Percentiles rank a stretch among this genome's conserved stretches.
These are phyloP conservation scores for Daktulosphaira vitifoliae DNA, from an alignment of 1,140 invertebrate genomes.

Conservation along the genomic window DNA sequence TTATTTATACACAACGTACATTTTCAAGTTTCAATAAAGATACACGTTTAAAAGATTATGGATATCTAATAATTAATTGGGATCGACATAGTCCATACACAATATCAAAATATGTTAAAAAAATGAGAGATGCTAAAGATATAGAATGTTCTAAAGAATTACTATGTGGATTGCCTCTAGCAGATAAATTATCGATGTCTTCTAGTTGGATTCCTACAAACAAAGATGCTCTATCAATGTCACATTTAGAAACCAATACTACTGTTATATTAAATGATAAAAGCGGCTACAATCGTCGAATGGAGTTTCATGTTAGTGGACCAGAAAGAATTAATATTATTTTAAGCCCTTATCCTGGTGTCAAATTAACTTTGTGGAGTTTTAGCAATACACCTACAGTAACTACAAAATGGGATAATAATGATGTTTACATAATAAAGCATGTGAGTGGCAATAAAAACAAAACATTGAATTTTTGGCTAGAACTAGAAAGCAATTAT, in stretches of 20 bases:
- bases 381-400: neutral
- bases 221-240: too few species aligned
- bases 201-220: neutral
- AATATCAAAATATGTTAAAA: neutral
- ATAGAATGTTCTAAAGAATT: neutral
- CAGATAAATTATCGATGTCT: neutral
- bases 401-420: neutral
- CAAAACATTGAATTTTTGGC: slow-evolving; percentile 2
- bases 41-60: neutral
- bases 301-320: neutral
- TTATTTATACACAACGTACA: neutral
- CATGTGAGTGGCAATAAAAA: neutral
- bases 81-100: neutral
- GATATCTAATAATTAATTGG: neutral
- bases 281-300: neutral
- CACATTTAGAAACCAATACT: neutral
- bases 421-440: slow-evolving; percentile 16
- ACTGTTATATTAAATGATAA: neutral
- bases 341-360: slow-evolving; percentile 9
- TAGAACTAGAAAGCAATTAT: neutral
- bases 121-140: neutral
- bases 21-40: neutral
- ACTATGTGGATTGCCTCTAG: neutral
- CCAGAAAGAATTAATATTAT: slow-evolving; percentile 15
- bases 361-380: neutral